These are phyloP conservation scores for Morone saxatilis DNA, from an alignment of 2,113 vertebrate species.

Conservation along the genomic window DNA sequence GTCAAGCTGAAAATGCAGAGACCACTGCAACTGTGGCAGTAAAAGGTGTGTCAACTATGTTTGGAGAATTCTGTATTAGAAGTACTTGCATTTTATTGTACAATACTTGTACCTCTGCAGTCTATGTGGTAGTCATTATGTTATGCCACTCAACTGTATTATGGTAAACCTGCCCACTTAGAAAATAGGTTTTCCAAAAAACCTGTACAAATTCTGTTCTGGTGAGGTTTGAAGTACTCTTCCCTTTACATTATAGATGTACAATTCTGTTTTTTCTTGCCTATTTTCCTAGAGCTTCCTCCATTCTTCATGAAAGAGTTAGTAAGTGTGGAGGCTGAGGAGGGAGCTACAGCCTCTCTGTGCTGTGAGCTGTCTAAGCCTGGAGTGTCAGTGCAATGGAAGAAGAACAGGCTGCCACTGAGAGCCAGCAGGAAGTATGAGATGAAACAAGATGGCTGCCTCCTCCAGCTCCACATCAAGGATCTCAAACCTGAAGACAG, in stretches of 20 bases:
- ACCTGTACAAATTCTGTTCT: background rate
- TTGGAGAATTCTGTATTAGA: background rate
- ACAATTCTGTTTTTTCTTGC: background rate
- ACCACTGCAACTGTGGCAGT: slow-evolving; percentile 55
- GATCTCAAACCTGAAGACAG: slow-evolving; percentile 73
- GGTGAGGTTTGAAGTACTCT: background rate
- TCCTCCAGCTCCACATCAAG: slow-evolving; percentile 62
- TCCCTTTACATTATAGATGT: background rate
- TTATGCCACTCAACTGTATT: background rate
- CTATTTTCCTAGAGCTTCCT: slow-evolving; percentile 46
- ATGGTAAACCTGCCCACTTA: background rate
- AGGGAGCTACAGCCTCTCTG: slow-evolving; percentile 49
- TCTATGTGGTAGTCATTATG: background rate
- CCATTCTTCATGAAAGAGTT: slow-evolving; percentile 65
- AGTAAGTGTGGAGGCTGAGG: slow-evolving; percentile 48
- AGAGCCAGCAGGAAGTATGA: slow-evolving; percentile 66
- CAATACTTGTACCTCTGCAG: background rate
- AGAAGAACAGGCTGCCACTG: slow-evolving; percentile 75
- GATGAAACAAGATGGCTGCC: slow-evolving; percentile 79
- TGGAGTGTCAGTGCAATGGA: slow-evolving; percentile 74
- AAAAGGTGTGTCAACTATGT: slow-evolving; percentile 36
- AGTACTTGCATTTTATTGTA: background rate
- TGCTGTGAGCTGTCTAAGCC: slow-evolving; percentile 77
- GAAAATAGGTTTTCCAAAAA: background rate
- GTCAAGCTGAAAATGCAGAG: slow-evolving; percentile 57